Percentiles rank a stretch among this genome's conserved stretches.
Evolutionary conservation across 1,140 invertebrate genomes (phyloP).

Genomic region (Drosophila parabipectinata): DNA sequence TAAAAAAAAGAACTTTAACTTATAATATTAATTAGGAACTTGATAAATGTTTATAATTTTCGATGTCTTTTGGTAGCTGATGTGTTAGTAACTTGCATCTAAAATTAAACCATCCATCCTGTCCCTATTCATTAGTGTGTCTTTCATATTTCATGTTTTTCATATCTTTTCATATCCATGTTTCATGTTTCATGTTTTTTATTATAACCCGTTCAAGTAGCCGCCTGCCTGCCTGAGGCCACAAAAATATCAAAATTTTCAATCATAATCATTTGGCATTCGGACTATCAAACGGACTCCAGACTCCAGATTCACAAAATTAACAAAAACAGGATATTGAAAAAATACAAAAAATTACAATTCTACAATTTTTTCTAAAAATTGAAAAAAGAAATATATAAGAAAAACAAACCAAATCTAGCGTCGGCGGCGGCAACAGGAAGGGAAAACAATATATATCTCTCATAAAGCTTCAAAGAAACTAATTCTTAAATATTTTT

Average conservation of each 20-base stretch:
- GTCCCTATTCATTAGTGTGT: not conserved
- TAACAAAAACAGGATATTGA: constrained; percentile 8
- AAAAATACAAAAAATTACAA: constrained; percentile 12
- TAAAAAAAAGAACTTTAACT: too few relatives aligned
- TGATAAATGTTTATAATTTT: not conserved
- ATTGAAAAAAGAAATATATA: constrained; percentile 5
- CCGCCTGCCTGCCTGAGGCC: constrained; percentile 53
- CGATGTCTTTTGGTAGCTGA: not conserved
- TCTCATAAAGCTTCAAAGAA: not conserved
- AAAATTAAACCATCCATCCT: not conserved
- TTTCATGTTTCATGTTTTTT: constrained; percentile 12
- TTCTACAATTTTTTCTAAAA: constrained; percentile 3
- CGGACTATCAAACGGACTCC: constrained; percentile 26
- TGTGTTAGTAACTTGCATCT: too few relatives aligned
- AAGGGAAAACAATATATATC: constrained; percentile 15
- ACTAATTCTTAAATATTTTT: not conserved
- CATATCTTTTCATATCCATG: constrained; percentile 10
- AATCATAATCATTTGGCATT: constrained; percentile 59
- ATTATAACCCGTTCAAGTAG: constrained; percentile 43
- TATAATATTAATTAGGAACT: not conserved
- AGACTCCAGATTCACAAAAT: constrained; percentile 3
- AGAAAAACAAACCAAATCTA: constrained; percentile 9
- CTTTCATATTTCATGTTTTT: constrained; percentile 4
- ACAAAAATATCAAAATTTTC: constrained; percentile 1
- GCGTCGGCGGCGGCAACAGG: constrained; percentile 48